Conservation (phyloP, 2,888 invertebrate genomes). For the Brenthis ino region DNA sequence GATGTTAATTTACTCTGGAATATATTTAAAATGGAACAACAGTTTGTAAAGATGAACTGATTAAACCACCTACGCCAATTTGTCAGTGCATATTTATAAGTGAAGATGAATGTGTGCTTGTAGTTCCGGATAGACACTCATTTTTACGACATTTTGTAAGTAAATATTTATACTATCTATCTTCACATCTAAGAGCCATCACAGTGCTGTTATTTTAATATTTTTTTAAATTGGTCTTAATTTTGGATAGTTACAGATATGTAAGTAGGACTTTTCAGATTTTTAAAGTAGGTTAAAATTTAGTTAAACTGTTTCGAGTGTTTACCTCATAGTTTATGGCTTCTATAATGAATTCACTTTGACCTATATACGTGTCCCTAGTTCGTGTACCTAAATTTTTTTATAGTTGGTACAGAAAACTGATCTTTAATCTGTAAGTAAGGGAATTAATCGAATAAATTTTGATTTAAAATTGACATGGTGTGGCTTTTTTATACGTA, state of each 20-base stretch:
- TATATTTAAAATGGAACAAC: background rate
- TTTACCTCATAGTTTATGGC: background rate
- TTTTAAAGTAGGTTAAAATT: background rate
- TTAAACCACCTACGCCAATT: constrained; percentile 5
- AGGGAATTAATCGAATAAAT: too few relatives aligned
- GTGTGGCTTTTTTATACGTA: too few relatives aligned
- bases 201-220: background rate
- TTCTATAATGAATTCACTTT: constrained; percentile 11
- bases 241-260: background rate
- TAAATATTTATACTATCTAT: constrained; percentile 28
- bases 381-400: background rate
- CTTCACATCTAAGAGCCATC: background rate
- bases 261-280: background rate
- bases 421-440: too few relatives aligned
- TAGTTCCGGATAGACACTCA: constrained; percentile 50
- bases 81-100: constrained; percentile 35
- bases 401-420: too few relatives aligned
- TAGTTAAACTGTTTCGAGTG: constrained; percentile 1
- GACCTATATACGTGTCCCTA: constrained; percentile 6
- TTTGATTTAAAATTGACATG: too few relatives aligned
- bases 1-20: constrained; percentile 4
- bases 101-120: constrained; percentile 59
- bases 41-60: constrained; percentile 15
- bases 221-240: background rate
- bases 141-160: constrained; percentile 60